Evolutionary conservation across 2,888 invertebrate genomes (phyloP).

Genomic region (Lithophane socia): DNA sequence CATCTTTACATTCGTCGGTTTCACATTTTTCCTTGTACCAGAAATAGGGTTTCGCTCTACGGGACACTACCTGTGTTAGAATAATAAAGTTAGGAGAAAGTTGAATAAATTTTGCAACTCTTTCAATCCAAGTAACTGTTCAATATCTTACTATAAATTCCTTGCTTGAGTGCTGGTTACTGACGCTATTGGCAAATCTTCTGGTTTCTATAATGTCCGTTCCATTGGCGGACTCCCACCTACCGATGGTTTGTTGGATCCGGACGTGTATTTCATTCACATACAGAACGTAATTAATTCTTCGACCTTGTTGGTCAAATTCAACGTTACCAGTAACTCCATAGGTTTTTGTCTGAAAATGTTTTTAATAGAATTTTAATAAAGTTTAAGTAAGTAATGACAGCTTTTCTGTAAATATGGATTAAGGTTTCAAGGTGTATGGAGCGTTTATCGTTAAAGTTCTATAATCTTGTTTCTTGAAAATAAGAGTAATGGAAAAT

Average conservation of each 20-base stretch:
- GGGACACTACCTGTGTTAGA: conserved; percentile 89
- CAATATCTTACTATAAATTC: conserved; percentile 91
- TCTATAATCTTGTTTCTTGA: background rate
- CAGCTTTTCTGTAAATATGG: background rate
- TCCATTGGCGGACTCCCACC: conserved; percentile 84
- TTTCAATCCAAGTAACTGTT: background rate
- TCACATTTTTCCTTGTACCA: conserved; percentile 89
- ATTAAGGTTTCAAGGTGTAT: background rate
- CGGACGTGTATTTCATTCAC: conserved; percentile 90
- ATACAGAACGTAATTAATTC: conserved; percentile 92
- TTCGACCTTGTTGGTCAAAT: conserved; percentile 92
- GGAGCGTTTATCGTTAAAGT: background rate
- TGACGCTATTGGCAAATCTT: conserved; percentile 82
- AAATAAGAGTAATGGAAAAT: background rate
- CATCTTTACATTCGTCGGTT: conserved; percentile 71
- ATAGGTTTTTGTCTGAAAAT: conserved; percentile 90
- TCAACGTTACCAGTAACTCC: conserved; percentile 93
- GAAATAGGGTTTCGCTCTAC: conserved; percentile 94
- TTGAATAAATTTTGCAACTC: background rate
- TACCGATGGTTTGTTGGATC: conserved; percentile 76
- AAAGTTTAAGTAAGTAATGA: background rate
- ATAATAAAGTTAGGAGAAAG: background rate
- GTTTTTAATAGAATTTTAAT: background rate
- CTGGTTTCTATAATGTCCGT: conserved; percentile 89
- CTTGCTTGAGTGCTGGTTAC: conserved; percentile 83